A percentile compares a stretch with the other conserved stretches of the same genome.
Conservation (phyloP, 2,113 vertebrate genomes). For the Macquaria australasica region DNA sequence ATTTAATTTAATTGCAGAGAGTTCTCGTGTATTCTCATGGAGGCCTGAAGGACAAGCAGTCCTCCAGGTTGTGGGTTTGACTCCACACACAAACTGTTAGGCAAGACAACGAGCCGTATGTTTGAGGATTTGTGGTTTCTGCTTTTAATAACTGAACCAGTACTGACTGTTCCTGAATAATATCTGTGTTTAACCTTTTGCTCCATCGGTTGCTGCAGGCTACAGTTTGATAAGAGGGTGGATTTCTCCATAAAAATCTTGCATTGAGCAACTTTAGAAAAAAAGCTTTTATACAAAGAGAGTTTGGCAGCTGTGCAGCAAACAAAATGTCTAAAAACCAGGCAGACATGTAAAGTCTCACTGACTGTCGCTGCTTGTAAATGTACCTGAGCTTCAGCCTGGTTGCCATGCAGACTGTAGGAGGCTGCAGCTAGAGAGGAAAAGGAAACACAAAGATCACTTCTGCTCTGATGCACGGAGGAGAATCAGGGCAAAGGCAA, state of each 20-base stretch:
- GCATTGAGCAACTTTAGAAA: background rate
- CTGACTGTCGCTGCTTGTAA: accelerated
- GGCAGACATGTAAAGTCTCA: accelerated
- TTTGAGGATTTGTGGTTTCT: background rate
- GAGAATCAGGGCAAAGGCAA: background rate
- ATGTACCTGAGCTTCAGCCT: background rate
- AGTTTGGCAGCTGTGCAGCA: background rate
- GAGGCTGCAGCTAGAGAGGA: constrained; percentile 32
- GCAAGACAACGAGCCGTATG: background rate
- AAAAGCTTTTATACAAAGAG: background rate
- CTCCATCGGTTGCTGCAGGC: background rate
- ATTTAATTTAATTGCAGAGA: background rate
- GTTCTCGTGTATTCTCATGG: background rate
- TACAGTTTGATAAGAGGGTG: background rate
- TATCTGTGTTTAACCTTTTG: constrained; percentile 11
- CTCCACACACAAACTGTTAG: background rate
- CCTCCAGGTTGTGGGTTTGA: background rate
- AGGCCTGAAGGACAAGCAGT: background rate
- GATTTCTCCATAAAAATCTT: background rate
- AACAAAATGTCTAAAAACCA: background rate
- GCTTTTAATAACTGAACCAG: background rate
- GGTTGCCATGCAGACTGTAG: constrained; percentile 45
- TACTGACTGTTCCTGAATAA: background rate
- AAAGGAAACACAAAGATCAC: constrained; percentile 1
- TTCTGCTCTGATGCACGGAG: constrained; percentile 24